These are phyloP conservation scores for Onychorhynchus coronatus DNA, from an alignment of 2,113 vertebrate species.

Conservation along the genomic window DNA sequence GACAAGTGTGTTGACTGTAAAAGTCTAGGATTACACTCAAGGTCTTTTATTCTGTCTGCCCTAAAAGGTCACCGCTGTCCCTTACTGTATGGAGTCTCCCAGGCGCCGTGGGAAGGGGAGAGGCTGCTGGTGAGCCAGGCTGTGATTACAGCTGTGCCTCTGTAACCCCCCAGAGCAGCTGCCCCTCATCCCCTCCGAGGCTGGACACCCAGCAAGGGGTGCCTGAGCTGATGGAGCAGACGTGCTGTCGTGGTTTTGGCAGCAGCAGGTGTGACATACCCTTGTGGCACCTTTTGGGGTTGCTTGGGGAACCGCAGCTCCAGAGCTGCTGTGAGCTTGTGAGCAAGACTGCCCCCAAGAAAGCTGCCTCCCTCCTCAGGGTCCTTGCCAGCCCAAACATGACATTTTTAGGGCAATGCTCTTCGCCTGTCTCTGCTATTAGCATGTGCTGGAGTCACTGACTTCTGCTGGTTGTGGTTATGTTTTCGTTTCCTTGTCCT, in stretches of 20 bases:
- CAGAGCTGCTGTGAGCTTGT: neutral
- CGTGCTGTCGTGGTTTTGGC: neutral
- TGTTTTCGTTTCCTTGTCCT: neutral
- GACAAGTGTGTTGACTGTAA: neutral
- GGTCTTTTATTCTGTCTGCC: neutral
- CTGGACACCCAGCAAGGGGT: rapidly evolving
- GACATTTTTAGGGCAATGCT: neutral
- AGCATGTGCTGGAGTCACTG: rapidly evolving
- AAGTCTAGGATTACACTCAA: neutral
- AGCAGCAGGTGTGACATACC: neutral
- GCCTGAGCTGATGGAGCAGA: neutral
- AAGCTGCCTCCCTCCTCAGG: neutral
- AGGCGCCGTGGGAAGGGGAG: neutral
- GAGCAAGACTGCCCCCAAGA: neutral
- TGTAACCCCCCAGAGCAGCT: rapidly evolving
- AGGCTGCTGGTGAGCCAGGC: neutral
- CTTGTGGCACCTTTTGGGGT: neutral
- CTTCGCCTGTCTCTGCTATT: neutral
- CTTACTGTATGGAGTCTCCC: neutral
- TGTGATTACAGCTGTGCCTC: neutral
- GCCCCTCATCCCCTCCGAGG: rapidly evolving
- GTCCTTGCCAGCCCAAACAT: neutral
- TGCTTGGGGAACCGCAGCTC: rapidly evolving
- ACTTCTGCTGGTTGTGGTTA: neutral
- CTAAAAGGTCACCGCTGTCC: neutral